Evolutionary conservation across 1,140 invertebrate genomes (phyloP).

Genomic region (Euura lappo): DNA sequence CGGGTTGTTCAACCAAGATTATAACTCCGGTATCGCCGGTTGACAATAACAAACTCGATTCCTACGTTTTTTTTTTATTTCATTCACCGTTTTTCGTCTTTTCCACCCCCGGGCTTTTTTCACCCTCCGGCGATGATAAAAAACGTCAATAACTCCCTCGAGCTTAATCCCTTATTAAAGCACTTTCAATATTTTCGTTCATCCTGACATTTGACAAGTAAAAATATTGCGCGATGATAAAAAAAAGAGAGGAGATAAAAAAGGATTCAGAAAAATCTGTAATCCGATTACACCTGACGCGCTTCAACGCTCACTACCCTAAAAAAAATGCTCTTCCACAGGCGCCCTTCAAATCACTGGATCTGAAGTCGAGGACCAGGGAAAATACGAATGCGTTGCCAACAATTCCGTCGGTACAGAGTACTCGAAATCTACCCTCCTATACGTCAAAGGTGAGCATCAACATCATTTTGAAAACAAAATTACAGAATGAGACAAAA

Average conservation of each 20-base stretch:
- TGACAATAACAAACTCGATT: neutral
- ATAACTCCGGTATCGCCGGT: neutral
- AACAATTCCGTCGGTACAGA: slow-evolving; percentile 91
- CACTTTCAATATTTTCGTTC: slow-evolving; percentile 11
- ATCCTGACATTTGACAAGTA: slow-evolving; percentile 14
- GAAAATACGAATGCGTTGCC: slow-evolving; percentile 93
- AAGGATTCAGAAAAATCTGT: no score
- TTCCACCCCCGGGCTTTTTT: no score
- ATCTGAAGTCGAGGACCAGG: slow-evolving; percentile 89
- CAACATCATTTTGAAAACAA: neutral
- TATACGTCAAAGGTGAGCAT: slow-evolving; percentile 92
- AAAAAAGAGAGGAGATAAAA: no score
- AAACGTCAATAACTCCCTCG: slow-evolving; percentile 7
- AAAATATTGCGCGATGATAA: no score
- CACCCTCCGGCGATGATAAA: neutral
- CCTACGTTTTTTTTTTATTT: neutral
- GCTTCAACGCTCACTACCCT: no score
- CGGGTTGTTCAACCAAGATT: neutral
- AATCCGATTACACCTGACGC: no score
- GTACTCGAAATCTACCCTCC: slow-evolving; percentile 86
- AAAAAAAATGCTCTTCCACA: slow-evolving; percentile 54
- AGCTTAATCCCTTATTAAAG: neutral
- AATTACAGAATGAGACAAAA: slow-evolving; percentile 4
- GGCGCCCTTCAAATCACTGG: slow-evolving; percentile 91
- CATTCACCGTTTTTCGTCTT: neutral